Evolutionary conservation across 2,797 vertebrate genomes (phyloP).

Genomic region (Bradypus variegatus): DNA sequence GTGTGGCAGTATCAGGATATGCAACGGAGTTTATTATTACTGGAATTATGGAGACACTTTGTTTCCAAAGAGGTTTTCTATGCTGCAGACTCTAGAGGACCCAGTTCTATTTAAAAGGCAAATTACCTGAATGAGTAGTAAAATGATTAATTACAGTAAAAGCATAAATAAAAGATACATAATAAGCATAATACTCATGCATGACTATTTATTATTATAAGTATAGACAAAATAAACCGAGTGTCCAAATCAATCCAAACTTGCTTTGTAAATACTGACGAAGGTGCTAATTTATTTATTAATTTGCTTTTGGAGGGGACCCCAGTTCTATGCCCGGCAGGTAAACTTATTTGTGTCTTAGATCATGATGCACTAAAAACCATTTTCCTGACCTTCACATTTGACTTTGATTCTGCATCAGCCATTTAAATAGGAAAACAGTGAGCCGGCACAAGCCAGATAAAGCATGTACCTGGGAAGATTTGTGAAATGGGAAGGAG

Average conservation of each 20-base stretch:
- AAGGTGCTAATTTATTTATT: not conserved
- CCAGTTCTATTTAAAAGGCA: not conserved
- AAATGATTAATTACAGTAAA: slow-evolving; percentile 16
- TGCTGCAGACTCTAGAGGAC: not conserved
- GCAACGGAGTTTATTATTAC: too few relatives aligned
- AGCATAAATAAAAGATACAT: not conserved
- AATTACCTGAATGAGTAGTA: not conserved
- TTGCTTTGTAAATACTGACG: not conserved
- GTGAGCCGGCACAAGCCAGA: slow-evolving; percentile 61
- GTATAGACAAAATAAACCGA: not conserved
- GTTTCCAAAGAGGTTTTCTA: not conserved
- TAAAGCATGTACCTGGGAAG: slow-evolving; percentile 61
- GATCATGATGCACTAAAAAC: slow-evolving; percentile 49
- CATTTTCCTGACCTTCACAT: slow-evolving; percentile 69
- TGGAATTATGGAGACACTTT: not conserved
- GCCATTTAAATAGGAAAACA: slow-evolving; percentile 73
- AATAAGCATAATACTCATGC: not conserved
- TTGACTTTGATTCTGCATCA: slow-evolving; percentile 71
- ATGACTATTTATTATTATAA: not conserved
- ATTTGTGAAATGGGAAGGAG: slow-evolving; percentile 65
- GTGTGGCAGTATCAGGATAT: too few relatives aligned
- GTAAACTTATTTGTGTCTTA: slow-evolving; percentile 20
- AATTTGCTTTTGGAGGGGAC: not conserved
- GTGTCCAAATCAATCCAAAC: not conserved
- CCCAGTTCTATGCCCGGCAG: too few relatives aligned